Base-by-base conservation (phyloP, 2,113 vertebrate species). In the Rattus rattus region DNA sequence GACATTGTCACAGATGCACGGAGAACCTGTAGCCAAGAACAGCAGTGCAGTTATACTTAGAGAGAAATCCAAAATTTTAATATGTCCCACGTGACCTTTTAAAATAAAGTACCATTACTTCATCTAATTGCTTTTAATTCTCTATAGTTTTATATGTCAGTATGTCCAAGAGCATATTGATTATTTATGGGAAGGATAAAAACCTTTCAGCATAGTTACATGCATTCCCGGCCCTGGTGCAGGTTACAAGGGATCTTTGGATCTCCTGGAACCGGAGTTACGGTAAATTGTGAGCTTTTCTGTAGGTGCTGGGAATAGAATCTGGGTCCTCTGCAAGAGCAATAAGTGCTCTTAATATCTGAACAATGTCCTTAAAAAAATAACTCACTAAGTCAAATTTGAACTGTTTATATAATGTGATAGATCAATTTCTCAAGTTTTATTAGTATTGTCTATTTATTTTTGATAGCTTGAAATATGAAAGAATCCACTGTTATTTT, bases 161-260 rank as follows among this genome's bases (percentile, higher is more conserved):
- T 77, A 85, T 77, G 39, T 77, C 75, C 30, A 94, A 91, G 33
- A 56, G 26, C 84, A 92, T 61, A 70, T 85, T 33, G 19, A 95
- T 92, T 91, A 83, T 77, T 92, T 96, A 73, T 56, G 54, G 19
- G 52, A 93, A 75, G 10, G 19, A 75, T 90, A 93, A 95, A 96
- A 95, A 11, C 2, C 22, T 93, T 33, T 28, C 56, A 56, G 59
- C 36, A n/a, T 5, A n/a, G 7, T n/a, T 59, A 24, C 17, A 5
- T 36, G 77, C 30, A 56, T 6, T 30, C 33, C 30, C 36, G 52
- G 49, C 30, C 36, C 52, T 20, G 49, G 4, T 1, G 9, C 30
- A 56, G 30, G 52, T 80, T 26, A 80, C 7, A 36, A 33, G 43
- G 13, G 28, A 47, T 28, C 76, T 33, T 52, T 5, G 0, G 13